phyloP scores from a whole-genome alignment of 92 coral and sea anemone species.

The Montipora capitata region DNA sequence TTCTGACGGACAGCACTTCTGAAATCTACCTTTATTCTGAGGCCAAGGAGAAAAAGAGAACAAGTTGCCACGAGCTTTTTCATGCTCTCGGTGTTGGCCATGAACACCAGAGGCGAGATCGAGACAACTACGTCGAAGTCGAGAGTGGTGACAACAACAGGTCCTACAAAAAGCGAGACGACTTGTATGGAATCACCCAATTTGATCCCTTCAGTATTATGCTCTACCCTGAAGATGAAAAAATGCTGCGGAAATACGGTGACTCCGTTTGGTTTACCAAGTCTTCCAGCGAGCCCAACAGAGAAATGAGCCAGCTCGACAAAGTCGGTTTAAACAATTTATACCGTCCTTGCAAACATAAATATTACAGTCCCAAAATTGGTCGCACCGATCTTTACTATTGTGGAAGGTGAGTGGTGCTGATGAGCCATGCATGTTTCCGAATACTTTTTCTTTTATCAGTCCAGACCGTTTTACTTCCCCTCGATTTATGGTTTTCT shows the following conservation, averaged over 20 bases:
- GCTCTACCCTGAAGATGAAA: not conserved
- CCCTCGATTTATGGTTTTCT: too few relatives aligned
- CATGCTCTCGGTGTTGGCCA: constrained; percentile 63
- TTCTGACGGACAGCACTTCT: not conserved
- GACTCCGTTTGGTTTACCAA: constrained; percentile 27
- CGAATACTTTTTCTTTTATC: too few relatives aligned
- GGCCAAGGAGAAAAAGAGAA: not conserved
- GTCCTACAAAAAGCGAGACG: not conserved
- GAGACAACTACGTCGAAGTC: constrained; percentile 45
- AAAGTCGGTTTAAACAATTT: constrained; percentile 11
- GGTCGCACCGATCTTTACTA: constrained; percentile 9
- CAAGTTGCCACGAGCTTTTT: constrained; percentile 46
- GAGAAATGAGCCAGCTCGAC: constrained; percentile 4
- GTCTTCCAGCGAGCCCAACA: not conserved
- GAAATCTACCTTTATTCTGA: not conserved
- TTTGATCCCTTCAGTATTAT: constrained; percentile 16
- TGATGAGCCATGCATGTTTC: too few relatives aligned
- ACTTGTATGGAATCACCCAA: not conserved
- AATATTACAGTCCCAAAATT: not conserved
- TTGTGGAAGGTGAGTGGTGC: constrained; percentile 25
- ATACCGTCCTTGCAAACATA: constrained; percentile 9
- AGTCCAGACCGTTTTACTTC: too few relatives aligned
- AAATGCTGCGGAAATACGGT: not conserved
- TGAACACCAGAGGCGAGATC: constrained; percentile 49
- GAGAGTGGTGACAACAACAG: not conserved